phyloP scores from a whole-genome alignment of 1,140 invertebrate genomes.

The Euura lappo region DNA sequence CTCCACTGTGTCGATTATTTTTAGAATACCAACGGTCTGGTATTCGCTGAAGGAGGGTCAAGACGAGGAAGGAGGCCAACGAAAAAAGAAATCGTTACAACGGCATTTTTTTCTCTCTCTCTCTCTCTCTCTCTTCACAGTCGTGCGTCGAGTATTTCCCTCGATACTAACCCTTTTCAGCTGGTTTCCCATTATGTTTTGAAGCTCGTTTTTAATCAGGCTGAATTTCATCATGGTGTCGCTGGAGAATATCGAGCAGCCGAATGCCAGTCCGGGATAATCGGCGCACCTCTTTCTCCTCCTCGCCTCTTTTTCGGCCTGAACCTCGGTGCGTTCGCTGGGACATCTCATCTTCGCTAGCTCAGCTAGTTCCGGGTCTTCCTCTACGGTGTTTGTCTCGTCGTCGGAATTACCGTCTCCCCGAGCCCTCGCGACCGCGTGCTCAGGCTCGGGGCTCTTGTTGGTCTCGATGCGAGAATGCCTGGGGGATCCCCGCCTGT shows the following conservation, averaged over 20 bases:
- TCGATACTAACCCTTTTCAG: conserved; percentile 89
- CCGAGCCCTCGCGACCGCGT: conserved; percentile 62
- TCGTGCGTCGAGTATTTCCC: neutral
- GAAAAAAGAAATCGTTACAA: too few species aligned
- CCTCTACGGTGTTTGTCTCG: conserved; percentile 59
- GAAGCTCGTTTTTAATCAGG: conserved; percentile 94
- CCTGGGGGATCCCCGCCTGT: conserved; percentile 29
- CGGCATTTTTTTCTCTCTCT: neutral
- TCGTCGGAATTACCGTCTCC: conserved; percentile 62
- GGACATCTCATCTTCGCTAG: conserved; percentile 83
- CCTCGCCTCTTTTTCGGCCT: conserved; percentile 82
- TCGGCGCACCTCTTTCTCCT: conserved; percentile 81
- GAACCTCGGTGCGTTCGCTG: conserved; percentile 84
- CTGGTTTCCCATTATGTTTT: conserved; percentile 96
- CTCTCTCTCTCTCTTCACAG: neutral
- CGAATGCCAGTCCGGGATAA: conserved; percentile 91
- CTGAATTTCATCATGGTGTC: conserved; percentile 98
- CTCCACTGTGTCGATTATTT: neutral
- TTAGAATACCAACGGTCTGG: neutral
- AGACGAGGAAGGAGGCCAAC: neutral
- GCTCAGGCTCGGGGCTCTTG: conserved; percentile 47
- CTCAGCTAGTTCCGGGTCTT: conserved; percentile 79
- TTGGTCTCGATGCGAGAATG: conserved; percentile 15
- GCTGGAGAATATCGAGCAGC: conserved; percentile 91
- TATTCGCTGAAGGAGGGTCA: neutral